Conservation (phyloP, 2,797 vertebrate species). For the Oreochromis mossambicus region DNA sequence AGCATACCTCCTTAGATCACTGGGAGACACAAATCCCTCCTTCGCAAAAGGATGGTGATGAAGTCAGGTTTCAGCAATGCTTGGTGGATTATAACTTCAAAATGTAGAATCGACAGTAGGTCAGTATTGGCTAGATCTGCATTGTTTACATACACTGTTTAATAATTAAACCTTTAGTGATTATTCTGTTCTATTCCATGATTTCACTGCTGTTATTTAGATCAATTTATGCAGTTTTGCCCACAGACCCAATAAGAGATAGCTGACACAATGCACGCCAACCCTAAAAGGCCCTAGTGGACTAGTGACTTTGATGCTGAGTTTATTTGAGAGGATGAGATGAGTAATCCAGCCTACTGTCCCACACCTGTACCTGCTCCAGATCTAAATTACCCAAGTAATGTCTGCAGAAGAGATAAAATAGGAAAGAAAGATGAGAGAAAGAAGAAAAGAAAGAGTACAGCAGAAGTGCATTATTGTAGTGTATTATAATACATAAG, state of each 20-base stretch:
- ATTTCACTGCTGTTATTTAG: background rate
- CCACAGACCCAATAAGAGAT: background rate
- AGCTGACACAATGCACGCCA: background rate
- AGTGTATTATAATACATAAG: background rate
- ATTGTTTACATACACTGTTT: background rate
- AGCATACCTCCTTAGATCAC: background rate
- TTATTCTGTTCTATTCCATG: background rate
- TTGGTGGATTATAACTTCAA: background rate
- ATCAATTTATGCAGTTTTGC: background rate
- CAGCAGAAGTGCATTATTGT: background rate
- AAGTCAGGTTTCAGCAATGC: background rate
- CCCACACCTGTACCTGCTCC: background rate
- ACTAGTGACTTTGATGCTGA: background rate
- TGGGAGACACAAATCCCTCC: background rate
- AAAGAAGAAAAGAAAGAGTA: background rate
- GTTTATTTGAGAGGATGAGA: background rate
- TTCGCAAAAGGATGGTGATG: background rate
- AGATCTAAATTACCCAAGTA: background rate
- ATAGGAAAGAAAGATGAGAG: background rate
- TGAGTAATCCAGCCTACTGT: background rate
- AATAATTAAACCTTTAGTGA: background rate
- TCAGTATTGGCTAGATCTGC: background rate
- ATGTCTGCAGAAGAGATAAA: background rate
- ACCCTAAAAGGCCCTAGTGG: background rate
- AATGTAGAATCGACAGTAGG: background rate